Conservation (phyloP, 1,140 invertebrate genomes). For the Pararge aegeria region DNA sequence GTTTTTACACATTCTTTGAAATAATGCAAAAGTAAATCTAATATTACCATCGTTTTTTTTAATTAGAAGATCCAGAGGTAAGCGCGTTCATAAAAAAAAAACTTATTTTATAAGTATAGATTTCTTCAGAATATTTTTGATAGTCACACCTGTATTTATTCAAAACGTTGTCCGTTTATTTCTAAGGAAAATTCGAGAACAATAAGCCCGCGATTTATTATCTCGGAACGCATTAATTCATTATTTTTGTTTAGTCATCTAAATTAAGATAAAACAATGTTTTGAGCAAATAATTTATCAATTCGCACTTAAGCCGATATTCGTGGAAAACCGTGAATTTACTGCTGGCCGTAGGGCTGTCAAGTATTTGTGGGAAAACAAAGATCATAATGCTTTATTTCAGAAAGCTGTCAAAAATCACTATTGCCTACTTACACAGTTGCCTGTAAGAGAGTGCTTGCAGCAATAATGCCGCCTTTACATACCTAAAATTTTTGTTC, state of each 20-base stretch:
- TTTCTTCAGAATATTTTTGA: not conserved
- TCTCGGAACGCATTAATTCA: conserved; percentile 1
- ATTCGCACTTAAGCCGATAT: conserved; percentile 1
- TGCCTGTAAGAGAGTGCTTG: no score
- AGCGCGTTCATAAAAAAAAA: no score
- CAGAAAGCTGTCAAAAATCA: no score
- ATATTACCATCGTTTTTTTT: no score
- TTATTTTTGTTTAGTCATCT: conserved; percentile 10
- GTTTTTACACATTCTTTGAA: no score
- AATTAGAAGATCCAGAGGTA: no score
- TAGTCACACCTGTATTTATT: not conserved
- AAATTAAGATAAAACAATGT: conserved; percentile 9
- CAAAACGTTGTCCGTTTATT: not conserved
- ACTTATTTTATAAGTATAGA: no score
- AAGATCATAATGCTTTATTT: no score
- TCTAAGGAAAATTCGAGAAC: not conserved
- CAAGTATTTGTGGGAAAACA: not conserved
- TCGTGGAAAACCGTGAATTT: conserved; percentile 3
- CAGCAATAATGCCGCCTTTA: no score
- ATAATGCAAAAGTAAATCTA: no score
- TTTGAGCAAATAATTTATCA: conserved; percentile 3
- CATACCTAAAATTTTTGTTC: no score
- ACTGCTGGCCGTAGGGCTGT: not conserved
- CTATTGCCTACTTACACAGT: no score
- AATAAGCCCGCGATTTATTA: not conserved